Percentiles rank a stretch among this genome's conserved stretches.
These are phyloP conservation scores for Laspeyria flexula DNA, from an alignment of 2,888 invertebrate genomes.

Conservation along the genomic window DNA sequence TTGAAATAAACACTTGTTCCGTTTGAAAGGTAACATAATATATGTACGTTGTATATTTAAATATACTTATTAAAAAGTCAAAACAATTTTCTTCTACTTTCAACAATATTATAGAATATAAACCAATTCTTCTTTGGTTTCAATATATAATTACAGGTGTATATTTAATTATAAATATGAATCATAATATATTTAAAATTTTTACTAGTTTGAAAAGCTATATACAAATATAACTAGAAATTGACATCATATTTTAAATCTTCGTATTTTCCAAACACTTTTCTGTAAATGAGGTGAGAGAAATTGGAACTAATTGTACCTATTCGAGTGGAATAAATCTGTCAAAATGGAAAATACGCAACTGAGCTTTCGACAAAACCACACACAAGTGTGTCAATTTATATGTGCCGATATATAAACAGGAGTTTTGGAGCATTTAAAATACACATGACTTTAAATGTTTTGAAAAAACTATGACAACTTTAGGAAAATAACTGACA, in stretches of 20 bases:
- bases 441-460: constrained; percentile 8
- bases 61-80: too few relatives aligned
- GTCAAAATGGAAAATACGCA: not conserved
- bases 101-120: too few relatives aligned
- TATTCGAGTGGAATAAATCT: not conserved
- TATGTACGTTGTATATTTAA: too few relatives aligned
- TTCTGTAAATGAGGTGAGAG: not conserved
- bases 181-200: too few relatives aligned
- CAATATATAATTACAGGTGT: too few relatives aligned
- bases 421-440: not conserved
- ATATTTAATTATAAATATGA: too few relatives aligned
- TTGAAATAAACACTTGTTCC: too few relatives aligned
- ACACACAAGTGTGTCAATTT: constrained; percentile 4
- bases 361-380: not conserved
- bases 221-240: not conserved
- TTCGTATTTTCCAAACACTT: not conserved
- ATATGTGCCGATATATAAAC: not conserved
- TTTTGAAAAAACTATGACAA: not conserved
- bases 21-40: too few relatives aligned
- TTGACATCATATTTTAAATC: not conserved
- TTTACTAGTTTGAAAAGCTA: too few relatives aligned
- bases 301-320: not conserved
- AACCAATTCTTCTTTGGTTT: too few relatives aligned
- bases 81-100: too few relatives aligned
- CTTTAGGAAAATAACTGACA: constrained; percentile 2